Base-by-base conservation (phyloP, 2,113 vertebrate species). In the Crypturellus undulatus region DNA sequence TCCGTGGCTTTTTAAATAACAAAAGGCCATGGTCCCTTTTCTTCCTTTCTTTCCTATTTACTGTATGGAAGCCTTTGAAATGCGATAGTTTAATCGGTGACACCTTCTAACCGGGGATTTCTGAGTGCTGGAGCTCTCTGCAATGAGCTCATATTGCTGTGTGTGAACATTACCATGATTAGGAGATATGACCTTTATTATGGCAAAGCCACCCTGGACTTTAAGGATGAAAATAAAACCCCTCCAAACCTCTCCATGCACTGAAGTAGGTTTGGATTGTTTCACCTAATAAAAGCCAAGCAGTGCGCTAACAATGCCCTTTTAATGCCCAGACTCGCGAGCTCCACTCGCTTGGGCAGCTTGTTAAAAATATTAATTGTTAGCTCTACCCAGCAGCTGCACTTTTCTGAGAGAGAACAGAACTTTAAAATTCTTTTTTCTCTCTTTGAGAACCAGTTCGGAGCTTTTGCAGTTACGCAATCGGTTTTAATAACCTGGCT, bases 11-110 rank as follows among this genome's bases (percentile, higher is more conserved):
- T 98, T 98, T 98, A 97, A 95, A 98, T 98, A 98, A 98, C 98
- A 99, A 99, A 99, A 98, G 98, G 97, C 97, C 98, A 98, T 97
- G 98, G 98, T 98, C 98, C 97, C 98, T 99, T 99, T 98, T 99
- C 98, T 98, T 97, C 98, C 97, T 98, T 98, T 98, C 98, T 98
- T 97, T 97, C 95, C 97, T 98, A 98, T 98, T 98, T 98, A 98
- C 98, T 98, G 97, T 98, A 98, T 97, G 96, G 97, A 97, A 95
- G 97, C 97, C 97, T 98, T 98, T 98, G 98, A 98, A 98, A 98
- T 98, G 98, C 94, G 97, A 98, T 98, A 96, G 98, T 98, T 98
- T 98, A 98, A 98, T 98, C 97, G 97, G 97, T 97, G 97, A 98
- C 97, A 98, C 98, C 98, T 98, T 98, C 97, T 97, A 96, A 96